Evolutionary conservation across 2,113 vertebrate genomes (phyloP).

Genomic region (Phyllostomus hastatus): DNA sequence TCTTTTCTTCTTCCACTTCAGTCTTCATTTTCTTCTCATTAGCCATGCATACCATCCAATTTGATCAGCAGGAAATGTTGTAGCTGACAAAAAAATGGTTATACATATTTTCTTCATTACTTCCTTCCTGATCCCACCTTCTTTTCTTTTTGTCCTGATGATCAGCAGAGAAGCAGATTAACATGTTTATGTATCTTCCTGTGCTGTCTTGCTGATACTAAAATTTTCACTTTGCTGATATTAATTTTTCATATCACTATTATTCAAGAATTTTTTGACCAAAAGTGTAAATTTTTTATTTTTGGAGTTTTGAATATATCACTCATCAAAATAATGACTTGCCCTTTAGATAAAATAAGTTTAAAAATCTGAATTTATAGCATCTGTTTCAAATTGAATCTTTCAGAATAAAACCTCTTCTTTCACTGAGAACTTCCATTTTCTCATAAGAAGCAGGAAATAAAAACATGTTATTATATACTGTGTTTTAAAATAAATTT

Average conservation of each 20-base stretch:
- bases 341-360: neutral
- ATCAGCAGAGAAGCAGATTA: slow-evolving; percentile 7
- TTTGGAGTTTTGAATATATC: neutral
- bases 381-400: neutral
- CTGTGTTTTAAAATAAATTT: neutral
- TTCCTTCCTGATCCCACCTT: neutral
- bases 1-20: neutral
- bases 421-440: neutral
- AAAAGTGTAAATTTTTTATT: neutral
- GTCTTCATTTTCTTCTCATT: slow-evolving; percentile 57
- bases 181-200: slow-evolving; percentile 13
- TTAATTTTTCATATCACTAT: slow-evolving; percentile 56
- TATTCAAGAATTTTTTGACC: neutral
- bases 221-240: slow-evolving; percentile 34
- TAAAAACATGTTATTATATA: neutral
- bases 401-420: neutral
- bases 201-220: slow-evolving; percentile 44
- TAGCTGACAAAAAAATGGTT: slow-evolving; percentile 21
- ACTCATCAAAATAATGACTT: neutral
- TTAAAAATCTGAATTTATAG: slow-evolving; percentile 25
- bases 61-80: slow-evolving; percentile 50
- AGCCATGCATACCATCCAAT: slow-evolving; percentile 46
- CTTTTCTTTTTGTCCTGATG: slow-evolving; percentile 14
- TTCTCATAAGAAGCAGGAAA: neutral
- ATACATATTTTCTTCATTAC: slow-evolving; percentile 25